A percentile compares a stretch with the other conserved stretches of the same genome.
These are phyloP conservation scores for Empidonax alnorum DNA, from an alignment of 2,113 vertebrate genomes.

Conservation along the genomic window DNA sequence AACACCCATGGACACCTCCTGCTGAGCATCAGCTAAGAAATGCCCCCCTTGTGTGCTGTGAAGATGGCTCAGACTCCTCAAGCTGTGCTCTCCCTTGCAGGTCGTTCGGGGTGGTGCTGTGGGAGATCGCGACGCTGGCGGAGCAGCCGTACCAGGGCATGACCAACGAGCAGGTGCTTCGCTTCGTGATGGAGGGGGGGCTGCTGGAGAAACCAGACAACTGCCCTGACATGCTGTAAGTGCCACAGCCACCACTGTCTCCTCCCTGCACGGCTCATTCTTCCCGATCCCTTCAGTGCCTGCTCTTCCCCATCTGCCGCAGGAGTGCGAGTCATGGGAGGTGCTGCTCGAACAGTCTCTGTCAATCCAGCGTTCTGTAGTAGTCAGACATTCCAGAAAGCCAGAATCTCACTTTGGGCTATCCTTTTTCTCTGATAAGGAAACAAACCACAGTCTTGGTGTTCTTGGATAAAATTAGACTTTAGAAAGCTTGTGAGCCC, in stretches of 20 bases:
- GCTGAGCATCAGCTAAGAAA: neutral
- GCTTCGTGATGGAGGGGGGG: constrained; percentile 98
- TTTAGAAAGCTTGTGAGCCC: neutral
- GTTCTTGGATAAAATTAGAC: neutral
- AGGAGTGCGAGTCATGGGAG: neutral
- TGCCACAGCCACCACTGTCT: neutral
- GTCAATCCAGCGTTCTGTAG: accelerated
- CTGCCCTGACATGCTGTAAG: constrained; percentile 96
- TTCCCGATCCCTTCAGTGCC: neutral
- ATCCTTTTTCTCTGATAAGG: neutral
- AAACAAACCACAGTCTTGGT: neutral
- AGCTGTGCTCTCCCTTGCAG: constrained; percentile 59
- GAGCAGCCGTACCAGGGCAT: constrained; percentile 98
- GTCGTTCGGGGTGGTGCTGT: constrained; percentile 97
- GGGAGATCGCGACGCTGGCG: constrained; percentile 95
- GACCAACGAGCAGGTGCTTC: constrained; percentile 98
- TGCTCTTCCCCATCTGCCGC: accelerated
- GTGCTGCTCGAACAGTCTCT: neutral
- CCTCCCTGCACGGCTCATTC: neutral
- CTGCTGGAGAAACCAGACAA: constrained; percentile 97
- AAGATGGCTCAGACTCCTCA: neutral
- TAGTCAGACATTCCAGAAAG: neutral
- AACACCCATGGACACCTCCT: neutral
- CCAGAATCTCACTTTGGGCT: neutral
- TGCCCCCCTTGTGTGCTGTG: neutral